Conservation (phyloP, 2,113 vertebrate genomes). For the Columba livia region DNA sequence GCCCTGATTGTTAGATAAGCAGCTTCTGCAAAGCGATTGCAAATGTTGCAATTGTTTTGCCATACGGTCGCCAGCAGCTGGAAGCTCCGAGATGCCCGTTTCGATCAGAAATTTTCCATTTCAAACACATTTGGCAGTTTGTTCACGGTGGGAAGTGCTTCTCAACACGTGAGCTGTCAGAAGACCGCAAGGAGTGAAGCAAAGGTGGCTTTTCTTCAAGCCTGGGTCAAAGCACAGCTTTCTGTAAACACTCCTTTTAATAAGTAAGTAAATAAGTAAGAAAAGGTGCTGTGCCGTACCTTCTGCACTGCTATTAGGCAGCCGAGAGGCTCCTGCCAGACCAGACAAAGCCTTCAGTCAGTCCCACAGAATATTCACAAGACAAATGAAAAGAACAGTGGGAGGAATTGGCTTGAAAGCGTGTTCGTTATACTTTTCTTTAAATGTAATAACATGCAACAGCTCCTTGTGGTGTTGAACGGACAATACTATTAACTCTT, state of each 20-base stretch:
- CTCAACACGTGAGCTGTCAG: background rate
- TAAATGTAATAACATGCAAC: conserved; percentile 19
- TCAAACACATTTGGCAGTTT: conserved; percentile 14
- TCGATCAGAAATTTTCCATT: conserved; percentile 22
- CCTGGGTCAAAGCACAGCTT: conserved; percentile 1
- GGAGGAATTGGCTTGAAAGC: conserved; percentile 41
- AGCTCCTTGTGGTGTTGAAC: background rate
- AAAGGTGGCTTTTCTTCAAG: conserved; percentile 10
- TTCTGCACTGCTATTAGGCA: conserved; percentile 2
- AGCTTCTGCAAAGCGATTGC: background rate
- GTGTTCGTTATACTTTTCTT: conserved; percentile 14
- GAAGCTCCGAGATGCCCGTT: background rate
- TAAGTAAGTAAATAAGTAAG: conserved; percentile 6
- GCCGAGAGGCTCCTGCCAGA: conserved; percentile 3
- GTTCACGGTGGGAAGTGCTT: background rate
- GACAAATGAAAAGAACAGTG: conserved; percentile 51
- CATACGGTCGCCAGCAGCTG: background rate
- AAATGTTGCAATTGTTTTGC: background rate
- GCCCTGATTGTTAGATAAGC: background rate
- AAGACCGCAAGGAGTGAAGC: background rate
- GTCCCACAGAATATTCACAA: conserved; percentile 26
- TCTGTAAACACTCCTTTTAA: conserved; percentile 17
- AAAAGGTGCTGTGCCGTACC: background rate
- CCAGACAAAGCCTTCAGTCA: conserved; percentile 25
- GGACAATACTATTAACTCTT: conserved; percentile 16